Conservation (phyloP, 2,113 vertebrate genomes). For the Hippocampus abdominalis region DNA sequence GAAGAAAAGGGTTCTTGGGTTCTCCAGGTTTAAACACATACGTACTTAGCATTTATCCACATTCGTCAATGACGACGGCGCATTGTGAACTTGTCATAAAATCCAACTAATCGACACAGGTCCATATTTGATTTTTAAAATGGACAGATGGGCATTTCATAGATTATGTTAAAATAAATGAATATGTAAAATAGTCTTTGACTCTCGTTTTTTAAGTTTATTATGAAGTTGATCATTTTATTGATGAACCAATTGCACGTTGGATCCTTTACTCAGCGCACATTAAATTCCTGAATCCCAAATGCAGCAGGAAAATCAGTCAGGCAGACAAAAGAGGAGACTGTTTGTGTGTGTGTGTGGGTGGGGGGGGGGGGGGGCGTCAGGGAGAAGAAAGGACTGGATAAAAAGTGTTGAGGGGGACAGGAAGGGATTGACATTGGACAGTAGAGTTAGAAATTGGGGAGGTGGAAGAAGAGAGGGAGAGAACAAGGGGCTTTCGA, state of each 20-base stretch:
- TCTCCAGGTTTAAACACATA: too few species aligned
- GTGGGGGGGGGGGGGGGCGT: not conserved
- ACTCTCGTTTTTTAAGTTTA: too few species aligned
- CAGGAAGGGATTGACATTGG: constrained; percentile 51
- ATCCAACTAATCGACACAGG: too few species aligned
- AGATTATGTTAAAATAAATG: too few species aligned
- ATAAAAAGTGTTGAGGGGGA: constrained; percentile 60
- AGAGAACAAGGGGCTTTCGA: constrained; percentile 27
- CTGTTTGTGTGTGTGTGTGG: not conserved
- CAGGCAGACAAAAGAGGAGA: constrained; percentile 62
- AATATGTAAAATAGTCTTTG: too few species aligned
- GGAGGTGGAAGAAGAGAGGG: constrained; percentile 43
- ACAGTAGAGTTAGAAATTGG: constrained; percentile 50
- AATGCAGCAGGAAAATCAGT: constrained; percentile 54
- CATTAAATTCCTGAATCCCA: constrained; percentile 61
- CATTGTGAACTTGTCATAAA: too few species aligned
- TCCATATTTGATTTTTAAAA: too few species aligned
- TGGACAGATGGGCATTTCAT: too few species aligned
- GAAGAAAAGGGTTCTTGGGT: too few species aligned
- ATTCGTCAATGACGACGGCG: too few species aligned
- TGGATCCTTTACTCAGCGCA: constrained; percentile 46
- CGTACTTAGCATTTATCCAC: too few species aligned
- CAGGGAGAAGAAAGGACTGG: constrained; percentile 15
- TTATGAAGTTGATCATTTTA: too few species aligned
- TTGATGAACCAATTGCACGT: not conserved